Conservation (phyloP, 2,797 vertebrate species). For the Danio tinwini region DNA sequence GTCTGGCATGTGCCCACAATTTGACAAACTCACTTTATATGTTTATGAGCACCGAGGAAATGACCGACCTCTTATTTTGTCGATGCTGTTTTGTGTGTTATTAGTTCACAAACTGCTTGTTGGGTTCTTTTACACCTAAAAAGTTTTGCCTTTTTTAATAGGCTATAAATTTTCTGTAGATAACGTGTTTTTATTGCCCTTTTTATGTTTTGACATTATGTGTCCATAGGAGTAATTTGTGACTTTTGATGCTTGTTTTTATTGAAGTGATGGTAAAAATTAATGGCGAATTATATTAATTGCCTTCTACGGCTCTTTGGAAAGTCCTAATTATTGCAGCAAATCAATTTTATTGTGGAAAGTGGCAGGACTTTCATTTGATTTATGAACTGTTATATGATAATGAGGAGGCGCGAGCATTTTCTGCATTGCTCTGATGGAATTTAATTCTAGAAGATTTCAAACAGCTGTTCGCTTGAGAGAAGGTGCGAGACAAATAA, state of each 20-base stretch:
- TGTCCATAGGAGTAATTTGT: constrained; percentile 45
- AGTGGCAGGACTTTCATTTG: constrained; percentile 44
- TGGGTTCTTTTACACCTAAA: neutral
- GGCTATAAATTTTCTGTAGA: constrained; percentile 51
- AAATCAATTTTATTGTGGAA: constrained; percentile 48
- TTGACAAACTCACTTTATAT: constrained; percentile 32
- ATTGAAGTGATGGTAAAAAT: constrained; percentile 45
- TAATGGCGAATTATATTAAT: constrained; percentile 41
- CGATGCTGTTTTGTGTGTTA: constrained; percentile 12
- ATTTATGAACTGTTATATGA: constrained; percentile 60
- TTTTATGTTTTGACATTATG: constrained; percentile 27
- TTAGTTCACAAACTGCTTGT: constrained; percentile 14
- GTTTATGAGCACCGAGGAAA: constrained; percentile 2
- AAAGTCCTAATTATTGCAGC: constrained; percentile 45
- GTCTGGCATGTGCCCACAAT: constrained; percentile 41
- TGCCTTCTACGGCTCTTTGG: constrained; percentile 19
- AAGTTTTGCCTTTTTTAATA: constrained; percentile 39
- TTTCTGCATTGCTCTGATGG: constrained; percentile 62
- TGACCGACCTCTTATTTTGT: neutral
- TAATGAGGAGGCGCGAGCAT: constrained; percentile 50
- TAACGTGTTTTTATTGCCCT: constrained; percentile 46
- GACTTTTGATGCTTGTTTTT: constrained; percentile 32
- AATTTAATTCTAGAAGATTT: constrained; percentile 63
- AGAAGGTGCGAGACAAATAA: constrained; percentile 58
- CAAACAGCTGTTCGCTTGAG: constrained; percentile 59